Evolutionary conservation across 2,888 invertebrate species (phyloP), one percentile per base, ranked within the genome.

Genomic region (Margaritifera margaritifera): DNA sequence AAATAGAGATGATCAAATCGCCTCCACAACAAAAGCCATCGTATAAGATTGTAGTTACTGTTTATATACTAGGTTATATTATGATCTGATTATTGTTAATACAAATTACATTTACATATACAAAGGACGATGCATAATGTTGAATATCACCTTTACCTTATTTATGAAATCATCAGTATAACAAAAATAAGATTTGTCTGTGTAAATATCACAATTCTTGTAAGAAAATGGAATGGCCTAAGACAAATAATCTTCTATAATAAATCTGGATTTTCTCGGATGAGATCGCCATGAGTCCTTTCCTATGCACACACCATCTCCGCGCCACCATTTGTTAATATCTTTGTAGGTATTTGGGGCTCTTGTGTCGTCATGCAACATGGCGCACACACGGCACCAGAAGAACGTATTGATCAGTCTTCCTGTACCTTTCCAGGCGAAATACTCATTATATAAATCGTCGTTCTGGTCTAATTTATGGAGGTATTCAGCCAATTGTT

Each of bases 321-420:
- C 85, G 11, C 96, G 93, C 97, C 97, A 97, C 97, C 98, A 98
- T 76, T 94, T 94, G 89, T 97, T 96, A 73, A 97, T 93, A 74
- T 97, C 95, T 63, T 92, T 91, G 91, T 95, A 96, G 24, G 70
- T 72, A 6, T 79, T 89, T 19, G 72, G 77, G 20, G 75, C 71
- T 27, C 72, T 72, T 15, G 81, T 74, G 11, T 67, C 75, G 61
- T 84, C 87, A 64, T 87, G 84, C 22, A 87, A 72, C 82, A 89
- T 80, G 50, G 95, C 94, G 89, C 97, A 97, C 70, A 97, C 92
- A 56, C 96, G 93, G 89, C 96, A 97, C 93, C 96, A 96, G 91
- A 96, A 97, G 89, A 94, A 96, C 27, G 98, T 98, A 90, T 99
- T 97, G 84, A 98, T 95, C 88, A 98, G 97, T 89, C 96, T 95